phyloP scores from a whole-genome alignment of 2,797 vertebrate species.

The Pelobates cultripes region DNA sequence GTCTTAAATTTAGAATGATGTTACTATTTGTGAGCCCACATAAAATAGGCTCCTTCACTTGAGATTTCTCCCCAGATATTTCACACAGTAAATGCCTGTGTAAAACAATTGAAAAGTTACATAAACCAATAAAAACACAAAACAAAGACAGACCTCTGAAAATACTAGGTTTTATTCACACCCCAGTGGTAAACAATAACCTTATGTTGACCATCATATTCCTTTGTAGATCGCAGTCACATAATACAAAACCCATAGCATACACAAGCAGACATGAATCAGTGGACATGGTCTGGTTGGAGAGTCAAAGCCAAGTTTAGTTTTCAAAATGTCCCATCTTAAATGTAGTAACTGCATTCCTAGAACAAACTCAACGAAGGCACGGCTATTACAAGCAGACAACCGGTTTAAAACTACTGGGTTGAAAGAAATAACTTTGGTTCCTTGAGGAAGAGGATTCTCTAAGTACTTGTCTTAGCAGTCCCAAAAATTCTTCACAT shows the following conservation, averaged over 20 bases:
- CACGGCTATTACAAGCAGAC: constrained; percentile 75
- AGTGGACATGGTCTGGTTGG: constrained; percentile 65
- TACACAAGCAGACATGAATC: constrained; percentile 73
- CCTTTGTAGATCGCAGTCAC: constrained; percentile 70
- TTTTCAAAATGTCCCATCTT: constrained; percentile 64
- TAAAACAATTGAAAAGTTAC: no score
- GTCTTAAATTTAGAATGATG: background rate
- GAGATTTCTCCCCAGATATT: no score
- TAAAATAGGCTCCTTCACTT: background rate
- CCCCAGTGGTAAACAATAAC: constrained; percentile 73
- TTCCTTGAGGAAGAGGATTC: constrained; percentile 69
- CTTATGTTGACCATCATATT: constrained; percentile 67
- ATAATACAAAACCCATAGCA: constrained; percentile 75
- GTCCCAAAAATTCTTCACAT: constrained; percentile 77
- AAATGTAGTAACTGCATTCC: constrained; percentile 74
- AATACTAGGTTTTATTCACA: constrained; percentile 78
- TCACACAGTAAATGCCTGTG: no score
- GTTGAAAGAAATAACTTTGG: constrained; percentile 75
- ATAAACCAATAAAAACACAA: constrained; percentile 35
- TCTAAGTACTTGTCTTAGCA: constrained; percentile 73
- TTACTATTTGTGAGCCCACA: background rate
- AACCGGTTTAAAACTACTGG: constrained; percentile 71
- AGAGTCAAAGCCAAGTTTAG: constrained; percentile 72
- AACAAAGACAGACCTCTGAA: constrained; percentile 70
- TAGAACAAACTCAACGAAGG: constrained; percentile 77